Evolutionary conservation across 2,113 vertebrate species (phyloP).

Genomic region (Planiliza haematocheilus): DNA sequence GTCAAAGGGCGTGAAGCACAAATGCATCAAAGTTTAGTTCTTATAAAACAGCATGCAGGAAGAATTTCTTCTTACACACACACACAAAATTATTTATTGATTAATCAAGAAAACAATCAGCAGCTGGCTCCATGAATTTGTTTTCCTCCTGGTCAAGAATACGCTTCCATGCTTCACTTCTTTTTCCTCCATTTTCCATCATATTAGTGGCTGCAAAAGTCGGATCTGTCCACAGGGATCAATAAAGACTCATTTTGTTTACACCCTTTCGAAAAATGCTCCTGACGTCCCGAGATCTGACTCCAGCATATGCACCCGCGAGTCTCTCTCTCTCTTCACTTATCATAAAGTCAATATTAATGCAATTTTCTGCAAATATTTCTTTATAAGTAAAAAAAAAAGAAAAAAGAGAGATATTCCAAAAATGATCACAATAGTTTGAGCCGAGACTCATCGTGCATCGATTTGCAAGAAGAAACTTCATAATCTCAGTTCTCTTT

Average conservation of each 20-base stretch:
- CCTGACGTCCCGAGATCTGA: not conserved
- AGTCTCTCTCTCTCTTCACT: conserved; percentile 20
- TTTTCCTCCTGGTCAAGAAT: conserved; percentile 12
- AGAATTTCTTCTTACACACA: no score
- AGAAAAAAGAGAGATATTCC: not conserved
- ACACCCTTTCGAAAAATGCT: conserved; percentile 18
- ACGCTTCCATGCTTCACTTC: not conserved
- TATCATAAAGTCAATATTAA: conserved; percentile 5
- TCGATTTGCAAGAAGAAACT: not conserved
- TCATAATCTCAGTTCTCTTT: not conserved
- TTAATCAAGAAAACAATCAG: conserved; percentile 1
- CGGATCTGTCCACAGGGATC: conserved; percentile 14
- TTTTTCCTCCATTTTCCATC: not conserved
- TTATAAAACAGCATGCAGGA: no score
- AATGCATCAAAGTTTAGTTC: no score
- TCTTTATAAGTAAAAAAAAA: not conserved
- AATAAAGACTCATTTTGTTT: conserved; percentile 35
- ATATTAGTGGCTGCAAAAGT: not conserved
- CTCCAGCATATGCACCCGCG: conserved; percentile 9
- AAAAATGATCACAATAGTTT: not conserved
- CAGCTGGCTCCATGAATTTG: not conserved
- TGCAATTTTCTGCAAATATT: not conserved
- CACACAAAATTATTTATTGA: no score
- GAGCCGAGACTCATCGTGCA: not conserved
- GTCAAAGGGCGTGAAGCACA: no score